Base-by-base conservation (phyloP, 2,797 vertebrate genomes). In the Hyperoplus lanceolatus region DNA sequence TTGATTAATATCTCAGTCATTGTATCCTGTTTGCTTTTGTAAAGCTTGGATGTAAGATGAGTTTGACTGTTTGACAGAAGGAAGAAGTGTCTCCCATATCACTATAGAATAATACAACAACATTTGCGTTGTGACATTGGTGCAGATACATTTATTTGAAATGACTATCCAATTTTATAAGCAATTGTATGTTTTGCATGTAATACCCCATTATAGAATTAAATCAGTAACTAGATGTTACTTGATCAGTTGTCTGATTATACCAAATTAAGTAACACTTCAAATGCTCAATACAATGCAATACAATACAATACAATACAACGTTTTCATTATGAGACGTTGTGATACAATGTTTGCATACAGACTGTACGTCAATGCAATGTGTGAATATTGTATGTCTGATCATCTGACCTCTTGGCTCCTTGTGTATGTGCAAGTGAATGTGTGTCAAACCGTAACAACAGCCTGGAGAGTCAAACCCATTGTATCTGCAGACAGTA, bases 1-100 rank as follows among this genome's bases (percentile, higher is more conserved):
- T 77, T 70, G 48, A 86, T 86, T 83, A 77, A 81, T 80, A 67
- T 84, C 60, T 80, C 61, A 62, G 49, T 42, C 67, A 51, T 42
- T 83, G 73, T 75, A 7, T 77, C 11, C 4, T 59, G 36, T 42
- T 75, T 1, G 8, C 13, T 42, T 70, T 60, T 70, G 45, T 65
- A 21, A 21, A 56, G 56, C 42, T 57, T 64, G 43, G 9, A 59
- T 51, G 43, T 42, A 45, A 45, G 11, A 50, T 62, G 11, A 63
- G 42, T 41, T 14, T 9, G 48, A 16, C 8, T 68, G 29, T 67
- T 79, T 71, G 42, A 59, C 68, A 38, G n/a, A 73, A 43, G 21
- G 46, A 41, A 14, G 46, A 73, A 16, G 49, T 43, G 12, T 62
- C 38, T 41, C 46, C 41, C 46, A 49, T 53, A 55, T 16, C 29